Conservation (phyloP, 2,113 vertebrate genomes). For the Eurypyga helias region DNA sequence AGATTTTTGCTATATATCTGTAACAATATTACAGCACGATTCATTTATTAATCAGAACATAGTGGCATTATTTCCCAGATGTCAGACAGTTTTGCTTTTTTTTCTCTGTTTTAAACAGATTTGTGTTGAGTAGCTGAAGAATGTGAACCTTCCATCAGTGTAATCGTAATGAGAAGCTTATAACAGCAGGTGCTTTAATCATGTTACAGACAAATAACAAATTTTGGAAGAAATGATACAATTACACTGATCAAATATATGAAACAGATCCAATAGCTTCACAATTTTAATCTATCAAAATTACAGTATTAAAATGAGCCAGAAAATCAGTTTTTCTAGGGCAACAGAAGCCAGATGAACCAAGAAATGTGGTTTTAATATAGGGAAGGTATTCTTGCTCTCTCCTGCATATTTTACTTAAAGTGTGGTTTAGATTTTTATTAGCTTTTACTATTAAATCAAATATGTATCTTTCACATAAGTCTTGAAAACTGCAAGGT, state of each 20-base stretch:
- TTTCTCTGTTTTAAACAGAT: neutral
- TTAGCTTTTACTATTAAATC: neutral
- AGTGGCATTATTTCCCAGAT: neutral
- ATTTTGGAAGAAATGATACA: neutral
- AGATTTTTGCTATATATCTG: neutral
- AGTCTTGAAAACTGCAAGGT: neutral
- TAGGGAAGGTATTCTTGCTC: neutral
- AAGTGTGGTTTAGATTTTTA: neutral
- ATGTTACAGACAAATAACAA: constrained; percentile 13
- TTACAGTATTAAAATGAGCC: neutral
- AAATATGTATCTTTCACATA: neutral
- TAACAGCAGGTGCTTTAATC: constrained; percentile 30
- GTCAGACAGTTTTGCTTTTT: neutral
- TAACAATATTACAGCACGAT: neutral
- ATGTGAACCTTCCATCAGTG: neutral
- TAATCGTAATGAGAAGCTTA: constrained; percentile 9
- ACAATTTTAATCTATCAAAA: constrained; percentile 30
- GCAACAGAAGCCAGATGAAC: neutral
- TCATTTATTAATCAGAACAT: neutral
- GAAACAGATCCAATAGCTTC: neutral
- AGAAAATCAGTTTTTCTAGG: neutral
- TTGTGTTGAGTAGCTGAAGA: neutral
- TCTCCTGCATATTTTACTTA: neutral
- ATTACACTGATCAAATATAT: constrained; percentile 25
- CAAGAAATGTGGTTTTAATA: neutral